phyloP scores from a whole-genome alignment of 2,113 vertebrate genomes.

The Etheostoma spectabile region DNA sequence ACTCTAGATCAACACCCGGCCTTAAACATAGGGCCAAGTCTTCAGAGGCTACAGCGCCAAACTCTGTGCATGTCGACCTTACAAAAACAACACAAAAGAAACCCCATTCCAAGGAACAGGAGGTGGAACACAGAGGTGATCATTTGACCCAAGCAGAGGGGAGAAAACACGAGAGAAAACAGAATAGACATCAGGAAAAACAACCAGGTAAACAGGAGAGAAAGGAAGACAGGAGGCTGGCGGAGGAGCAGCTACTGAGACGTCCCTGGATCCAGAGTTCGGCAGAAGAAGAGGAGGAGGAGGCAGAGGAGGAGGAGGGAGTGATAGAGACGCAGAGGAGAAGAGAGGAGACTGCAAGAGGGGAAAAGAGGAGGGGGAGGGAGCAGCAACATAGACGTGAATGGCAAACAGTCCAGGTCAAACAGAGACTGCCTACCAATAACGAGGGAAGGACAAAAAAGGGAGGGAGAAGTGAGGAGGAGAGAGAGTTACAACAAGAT shows the following conservation, averaged over 20 bases:
- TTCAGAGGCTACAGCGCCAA: slow-evolving; percentile 46
- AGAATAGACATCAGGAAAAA: slow-evolving; percentile 56
- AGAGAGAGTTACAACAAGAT: slow-evolving; percentile 74
- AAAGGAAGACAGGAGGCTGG: slow-evolving; percentile 83
- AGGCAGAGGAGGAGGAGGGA: slow-evolving; percentile 80
- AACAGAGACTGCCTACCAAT: slow-evolving; percentile 49
- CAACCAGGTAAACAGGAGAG: slow-evolving; percentile 56
- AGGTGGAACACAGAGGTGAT: slow-evolving; percentile 56
- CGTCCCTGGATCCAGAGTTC: slow-evolving; percentile 82
- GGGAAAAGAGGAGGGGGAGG: slow-evolving; percentile 70
- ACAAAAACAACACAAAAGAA: slow-evolving; percentile 62
- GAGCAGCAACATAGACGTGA: slow-evolving; percentile 62
- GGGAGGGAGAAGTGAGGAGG: slow-evolving; percentile 60
- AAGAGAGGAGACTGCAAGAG: slow-evolving; percentile 63
- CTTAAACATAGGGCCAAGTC: slow-evolving; percentile 62
- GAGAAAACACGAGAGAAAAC: slow-evolving; percentile 52
- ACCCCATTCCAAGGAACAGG: slow-evolving; percentile 61
- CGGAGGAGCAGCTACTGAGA: slow-evolving; percentile 84
- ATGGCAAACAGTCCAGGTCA: slow-evolving; percentile 66
- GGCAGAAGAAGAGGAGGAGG: slow-evolving; percentile 77
- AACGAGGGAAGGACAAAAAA: slow-evolving; percentile 40
- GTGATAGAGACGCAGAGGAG: slow-evolving; percentile 79
- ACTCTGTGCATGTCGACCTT: slow-evolving; percentile 39
- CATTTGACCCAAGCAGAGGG: slow-evolving; percentile 34
- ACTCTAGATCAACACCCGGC: slow-evolving; percentile 39